These are phyloP conservation scores for Dendronephthya gigantea DNA, from an alignment of 64 coral and sea anemone species.

Conservation along the genomic window DNA sequence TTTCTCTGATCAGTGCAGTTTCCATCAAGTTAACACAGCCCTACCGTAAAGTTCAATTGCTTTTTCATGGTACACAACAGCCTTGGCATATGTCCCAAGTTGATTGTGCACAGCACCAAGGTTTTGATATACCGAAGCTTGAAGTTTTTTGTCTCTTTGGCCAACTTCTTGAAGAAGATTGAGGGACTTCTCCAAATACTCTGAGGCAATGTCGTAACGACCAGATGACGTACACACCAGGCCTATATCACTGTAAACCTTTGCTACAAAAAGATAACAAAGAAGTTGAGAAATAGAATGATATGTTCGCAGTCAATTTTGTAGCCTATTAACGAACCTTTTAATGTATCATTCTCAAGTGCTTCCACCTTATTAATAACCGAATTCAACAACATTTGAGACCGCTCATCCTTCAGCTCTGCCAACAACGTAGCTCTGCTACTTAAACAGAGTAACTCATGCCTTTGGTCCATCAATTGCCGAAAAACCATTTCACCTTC, in stretches of 20 bases:
- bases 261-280: constrained; percentile 9
- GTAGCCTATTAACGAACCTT: constrained; percentile 47
- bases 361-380: constrained; percentile 74
- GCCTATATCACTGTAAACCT: constrained; percentile 57
- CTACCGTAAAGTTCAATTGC: constrained; percentile 71
- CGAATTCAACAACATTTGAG: constrained; percentile 35
- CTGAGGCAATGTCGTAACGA: constrained; percentile 26
- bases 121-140: constrained; percentile 47
- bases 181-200: constrained; percentile 38
- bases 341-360: constrained; percentile 52
- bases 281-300: neutral
- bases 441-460: constrained; percentile 54
- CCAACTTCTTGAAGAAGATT: constrained; percentile 13
- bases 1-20: too few species aligned
- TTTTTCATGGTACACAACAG: constrained; percentile 53
- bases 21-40: neutral
- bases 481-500: constrained; percentile 44
- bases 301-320: too few species aligned
- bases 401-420: constrained; percentile 48
- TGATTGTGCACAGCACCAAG: constrained; percentile 89
- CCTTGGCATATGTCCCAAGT: constrained; percentile 54
- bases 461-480: constrained; percentile 54
- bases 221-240: constrained; percentile 29
- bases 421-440: constrained; percentile 68
- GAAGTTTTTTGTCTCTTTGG: constrained; percentile 12